A percentile compares a stretch with the other conserved stretches of the same genome.
phyloP scores from a whole-genome alignment of 2,888 invertebrate species.

The Blastobasis lacticolella region DNA sequence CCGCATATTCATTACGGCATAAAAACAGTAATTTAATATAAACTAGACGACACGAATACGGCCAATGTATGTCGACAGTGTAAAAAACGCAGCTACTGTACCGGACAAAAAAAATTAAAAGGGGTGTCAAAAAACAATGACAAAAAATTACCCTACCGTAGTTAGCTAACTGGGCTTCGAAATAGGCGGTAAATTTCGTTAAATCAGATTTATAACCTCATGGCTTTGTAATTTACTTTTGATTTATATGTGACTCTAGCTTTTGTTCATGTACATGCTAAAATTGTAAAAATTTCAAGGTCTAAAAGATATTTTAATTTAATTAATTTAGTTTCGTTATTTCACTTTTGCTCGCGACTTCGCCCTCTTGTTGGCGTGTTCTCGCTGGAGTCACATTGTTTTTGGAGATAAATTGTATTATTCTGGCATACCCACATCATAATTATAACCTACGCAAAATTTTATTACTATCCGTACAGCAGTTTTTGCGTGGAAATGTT shows the following conservation, averaged over 20 bases:
- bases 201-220: conserved; percentile 51
- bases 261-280: too few relatives aligned
- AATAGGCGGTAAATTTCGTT: conserved; percentile 64
- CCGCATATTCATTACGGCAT: conserved; percentile 66
- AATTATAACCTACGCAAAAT: background rate
- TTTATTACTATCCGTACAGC: too few relatives aligned
- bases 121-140: conserved; percentile 60
- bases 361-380: too few relatives aligned
- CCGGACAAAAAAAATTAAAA: conserved; percentile 41
- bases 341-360: background rate
- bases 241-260: too few relatives aligned
- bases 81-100: conserved; percentile 38
- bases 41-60: conserved; percentile 67
- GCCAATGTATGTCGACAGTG: conserved; percentile 58
- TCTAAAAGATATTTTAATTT: background rate
- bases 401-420: too few relatives aligned
- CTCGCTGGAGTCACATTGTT: too few relatives aligned
- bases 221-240: conserved; percentile 7
- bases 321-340: background rate
- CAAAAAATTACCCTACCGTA: conserved; percentile 52
- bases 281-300: too few relatives aligned
- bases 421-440: background rate
- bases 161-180: conserved; percentile 52
- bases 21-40: conserved; percentile 73
- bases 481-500: too few relatives aligned